Conservation (phyloP, 2,797 vertebrate species). For the Columba guinea region DNA sequence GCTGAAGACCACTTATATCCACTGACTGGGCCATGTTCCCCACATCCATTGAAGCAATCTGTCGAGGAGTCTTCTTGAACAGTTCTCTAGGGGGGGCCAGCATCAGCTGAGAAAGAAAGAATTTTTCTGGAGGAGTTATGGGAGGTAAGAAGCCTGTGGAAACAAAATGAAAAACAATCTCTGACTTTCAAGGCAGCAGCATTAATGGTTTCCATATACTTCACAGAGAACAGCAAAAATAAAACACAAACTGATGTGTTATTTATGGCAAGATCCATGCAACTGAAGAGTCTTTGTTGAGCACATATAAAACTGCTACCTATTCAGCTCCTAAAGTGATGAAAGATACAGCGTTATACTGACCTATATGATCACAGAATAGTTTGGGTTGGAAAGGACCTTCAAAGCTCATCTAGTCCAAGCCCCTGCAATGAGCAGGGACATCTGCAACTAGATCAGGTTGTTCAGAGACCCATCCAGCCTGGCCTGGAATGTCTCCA, state of each 20-base stretch:
- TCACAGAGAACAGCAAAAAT: accelerated
- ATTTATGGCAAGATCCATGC: background rate
- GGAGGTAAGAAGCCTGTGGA: slow-evolving; percentile 92
- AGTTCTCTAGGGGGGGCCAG: slow-evolving; percentile 94
- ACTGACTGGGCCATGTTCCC: slow-evolving; percentile 90
- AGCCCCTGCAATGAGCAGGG: too few relatives aligned
- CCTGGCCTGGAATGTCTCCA: too few relatives aligned
- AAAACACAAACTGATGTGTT: background rate
- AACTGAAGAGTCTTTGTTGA: background rate
- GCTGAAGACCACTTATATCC: slow-evolving; percentile 96
- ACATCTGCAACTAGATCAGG: too few relatives aligned
- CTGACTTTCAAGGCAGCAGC: background rate
- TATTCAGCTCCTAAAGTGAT: background rate
- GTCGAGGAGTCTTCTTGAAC: slow-evolving; percentile 97
- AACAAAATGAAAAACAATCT: background rate
- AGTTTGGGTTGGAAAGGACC: too few relatives aligned
- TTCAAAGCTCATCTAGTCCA: too few relatives aligned
- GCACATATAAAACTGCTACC: background rate
- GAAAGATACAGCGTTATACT: accelerated
- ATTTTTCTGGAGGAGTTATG: slow-evolving; percentile 96
- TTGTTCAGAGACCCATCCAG: too few relatives aligned
- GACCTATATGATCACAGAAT: accelerated
- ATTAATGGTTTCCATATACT: background rate
- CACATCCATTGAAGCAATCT: slow-evolving; percentile 94
- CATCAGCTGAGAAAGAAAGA: slow-evolving; percentile 98